Percentiles rank a stretch among this genome's conserved stretches.
These are phyloP conservation scores for Peromyscus maniculatus DNA, from an alignment of 2,113 vertebrate species.

Conservation along the genomic window DNA sequence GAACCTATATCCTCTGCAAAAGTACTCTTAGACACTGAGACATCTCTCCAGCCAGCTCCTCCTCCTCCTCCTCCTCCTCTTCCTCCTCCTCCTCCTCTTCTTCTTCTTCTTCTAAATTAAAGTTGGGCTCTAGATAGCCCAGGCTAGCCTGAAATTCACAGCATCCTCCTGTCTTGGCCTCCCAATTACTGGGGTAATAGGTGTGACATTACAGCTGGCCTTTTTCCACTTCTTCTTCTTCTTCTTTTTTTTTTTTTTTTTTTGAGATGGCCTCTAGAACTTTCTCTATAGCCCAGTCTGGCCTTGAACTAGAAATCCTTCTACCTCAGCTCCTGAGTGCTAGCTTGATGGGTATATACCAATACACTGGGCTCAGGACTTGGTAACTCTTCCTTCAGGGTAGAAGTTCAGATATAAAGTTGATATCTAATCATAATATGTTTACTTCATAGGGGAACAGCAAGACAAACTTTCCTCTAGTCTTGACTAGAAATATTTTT, in stretches of 20 bases:
- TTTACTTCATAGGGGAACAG: background rate
- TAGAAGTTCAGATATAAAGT: slow-evolving; percentile 20
- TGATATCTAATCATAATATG: background rate
- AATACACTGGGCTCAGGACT: background rate
- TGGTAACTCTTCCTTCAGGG: background rate
- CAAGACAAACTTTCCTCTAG: background rate
- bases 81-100: too few species aligned
- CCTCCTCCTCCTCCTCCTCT: background rate
- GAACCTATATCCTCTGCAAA: background rate
- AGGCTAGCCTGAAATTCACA: background rate
- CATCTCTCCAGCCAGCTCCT: too few species aligned
- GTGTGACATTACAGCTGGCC: background rate
- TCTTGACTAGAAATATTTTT: slow-evolving; percentile 48
- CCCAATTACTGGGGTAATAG: background rate
- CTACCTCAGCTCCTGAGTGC: background rate
- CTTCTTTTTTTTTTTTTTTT: too few species aligned
- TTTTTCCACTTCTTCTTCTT: background rate
- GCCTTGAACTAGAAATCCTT: background rate
- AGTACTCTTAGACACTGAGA: background rate
- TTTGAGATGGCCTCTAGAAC: background rate
- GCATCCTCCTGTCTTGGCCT: background rate
- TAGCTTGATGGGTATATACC: background rate
- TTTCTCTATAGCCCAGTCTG: background rate
- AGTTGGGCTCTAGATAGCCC: background rate
- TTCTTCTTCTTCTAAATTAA: background rate